Evolutionary conservation across 2,113 vertebrate genomes (phyloP), one percentile per base, ranked within the genome.

Genomic region (Irena cyanogastra): DNA sequence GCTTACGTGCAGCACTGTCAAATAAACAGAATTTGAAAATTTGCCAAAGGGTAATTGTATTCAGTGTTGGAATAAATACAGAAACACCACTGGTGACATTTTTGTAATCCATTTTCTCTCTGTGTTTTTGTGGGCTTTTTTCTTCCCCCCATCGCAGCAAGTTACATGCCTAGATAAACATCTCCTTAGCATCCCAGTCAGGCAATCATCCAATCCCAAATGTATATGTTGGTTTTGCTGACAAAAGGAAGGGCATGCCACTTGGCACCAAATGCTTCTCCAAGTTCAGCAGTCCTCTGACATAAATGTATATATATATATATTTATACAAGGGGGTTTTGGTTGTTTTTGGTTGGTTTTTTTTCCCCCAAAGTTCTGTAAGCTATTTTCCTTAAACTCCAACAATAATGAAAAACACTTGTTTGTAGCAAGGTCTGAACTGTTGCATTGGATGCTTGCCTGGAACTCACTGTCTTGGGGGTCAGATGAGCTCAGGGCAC

Each of bases 391-490:
- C 45, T 95, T 80, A 47, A 86, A 63, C 56, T 93, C 49, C 75
- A 74, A 11, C 14, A 83, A 16, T 96, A 95, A 97, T 95, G 80
- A 77, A 92, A 96, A 97, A 4, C 96, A 94, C 39, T 97, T 78
- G 94, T 90, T 95, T 92, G 42, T 44, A 83, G 60, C 30, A 45
- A 88, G 72, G 33, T 64, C 79, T 83, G 88, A 22, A 15, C 56
- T 28, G 78, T 57, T 68, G 76, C 39, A 26, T 0, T 9, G 47
- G 35, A 56, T 56, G 68, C 65, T 95, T 6, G 52, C 68, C 78
- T 61, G 60, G 90, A 93, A 83, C 93, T 88, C 4, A 3, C 45
- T 49, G 41, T 59, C 5, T 9, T 10, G 30, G 59, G 31, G 39
- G 45, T 66, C 6, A 5, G 44, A 60, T 94, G 91, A 94, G 59